A percentile compares a stretch with the other conserved stretches of the same genome.
Conservation (phyloP, 2,888 invertebrate species). For the Plutella xylostella region DNA sequence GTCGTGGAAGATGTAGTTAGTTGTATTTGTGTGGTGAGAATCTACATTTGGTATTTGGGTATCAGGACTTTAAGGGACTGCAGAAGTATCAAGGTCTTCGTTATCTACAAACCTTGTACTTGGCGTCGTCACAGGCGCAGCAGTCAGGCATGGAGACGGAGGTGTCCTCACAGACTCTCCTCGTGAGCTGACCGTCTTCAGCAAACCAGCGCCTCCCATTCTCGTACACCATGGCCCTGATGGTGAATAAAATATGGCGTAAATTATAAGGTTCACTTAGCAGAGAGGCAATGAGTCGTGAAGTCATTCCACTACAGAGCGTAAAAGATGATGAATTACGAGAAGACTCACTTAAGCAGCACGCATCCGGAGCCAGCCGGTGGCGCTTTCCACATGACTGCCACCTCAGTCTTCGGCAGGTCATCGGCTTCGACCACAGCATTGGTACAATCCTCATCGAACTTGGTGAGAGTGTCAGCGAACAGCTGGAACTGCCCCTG, state of each 20-base stretch:
- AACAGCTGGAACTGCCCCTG: slow-evolving; percentile 65
- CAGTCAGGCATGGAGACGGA: slow-evolving; percentile 73
- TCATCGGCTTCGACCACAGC: slow-evolving; percentile 85
- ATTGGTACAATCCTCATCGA: slow-evolving; percentile 87
- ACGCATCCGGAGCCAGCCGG: slow-evolving; percentile 87
- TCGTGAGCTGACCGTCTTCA: slow-evolving; percentile 86
- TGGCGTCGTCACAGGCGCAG: slow-evolving; percentile 96
- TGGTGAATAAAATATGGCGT: neutral
- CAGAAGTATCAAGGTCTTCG: too few species aligned
- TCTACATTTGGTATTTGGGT: neutral
- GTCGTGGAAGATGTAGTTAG: neutral
- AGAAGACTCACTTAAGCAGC: slow-evolving; percentile 75
- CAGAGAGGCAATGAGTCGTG: neutral
- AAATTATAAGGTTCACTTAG: neutral
- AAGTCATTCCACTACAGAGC: too few species aligned
- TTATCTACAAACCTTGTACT: too few species aligned
- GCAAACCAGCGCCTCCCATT: slow-evolving; percentile 86
- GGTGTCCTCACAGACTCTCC: slow-evolving; percentile 83
- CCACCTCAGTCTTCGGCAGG: slow-evolving; percentile 84
- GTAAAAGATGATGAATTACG: neutral
- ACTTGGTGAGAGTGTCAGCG: slow-evolving; percentile 72
- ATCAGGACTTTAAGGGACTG: too few species aligned
- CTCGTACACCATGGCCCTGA: slow-evolving; percentile 88
- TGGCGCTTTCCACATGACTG: slow-evolving; percentile 93
- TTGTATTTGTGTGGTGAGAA: neutral